Evolutionary conservation across 2,888 invertebrate species (phyloP), one percentile per base, ranked within the genome.

Genomic region (Scotopteryx bipunctaria): DNA sequence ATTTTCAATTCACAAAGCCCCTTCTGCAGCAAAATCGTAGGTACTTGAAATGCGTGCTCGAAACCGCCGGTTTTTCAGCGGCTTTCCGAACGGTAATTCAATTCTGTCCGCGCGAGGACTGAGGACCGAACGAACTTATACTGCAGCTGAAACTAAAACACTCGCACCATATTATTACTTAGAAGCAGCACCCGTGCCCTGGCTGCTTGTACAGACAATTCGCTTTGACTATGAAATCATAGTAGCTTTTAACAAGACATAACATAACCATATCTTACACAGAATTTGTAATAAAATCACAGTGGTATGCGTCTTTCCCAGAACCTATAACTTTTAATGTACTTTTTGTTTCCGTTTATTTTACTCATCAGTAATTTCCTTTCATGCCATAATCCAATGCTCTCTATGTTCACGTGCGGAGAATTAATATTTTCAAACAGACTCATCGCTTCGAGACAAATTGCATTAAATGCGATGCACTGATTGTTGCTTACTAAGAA

Each of bases 1-100:
- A 43, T 43, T 15, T 43, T 32, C 36, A 19, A 43, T 49, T 37
- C 43, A 44, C 43, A 42, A 42, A 49, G 41, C 27, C 11, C 13
- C 14, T 15, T 32, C 13, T 31, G 27, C 8, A n/a, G 13, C n/a
- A 9, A 16, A 36, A 21, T 11, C n/a, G n/a, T n/a, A n/a, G 45
- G 4, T 27, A 5, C 16, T 23, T 5, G 4, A 29, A 31, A 27
- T 29, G 33, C 21, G 13, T 33, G 46, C 25, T 25, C 5, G 13
- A 21, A 36, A 16, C 25, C 17, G 25, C n/a, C 14, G 41, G 31
- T 14, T 17, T 46, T 41, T 45, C 35, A 13, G 29, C 21, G 21
- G 31, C 33, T 23, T 42, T 40, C 9, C 29, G 16, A 31, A 32
- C 27, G 5, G 33, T 51, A 45, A 51, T 33, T 21, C 33, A 29